Conservation (phyloP, 2,797 vertebrate genomes). For the Sphaeramia orbicularis region DNA sequence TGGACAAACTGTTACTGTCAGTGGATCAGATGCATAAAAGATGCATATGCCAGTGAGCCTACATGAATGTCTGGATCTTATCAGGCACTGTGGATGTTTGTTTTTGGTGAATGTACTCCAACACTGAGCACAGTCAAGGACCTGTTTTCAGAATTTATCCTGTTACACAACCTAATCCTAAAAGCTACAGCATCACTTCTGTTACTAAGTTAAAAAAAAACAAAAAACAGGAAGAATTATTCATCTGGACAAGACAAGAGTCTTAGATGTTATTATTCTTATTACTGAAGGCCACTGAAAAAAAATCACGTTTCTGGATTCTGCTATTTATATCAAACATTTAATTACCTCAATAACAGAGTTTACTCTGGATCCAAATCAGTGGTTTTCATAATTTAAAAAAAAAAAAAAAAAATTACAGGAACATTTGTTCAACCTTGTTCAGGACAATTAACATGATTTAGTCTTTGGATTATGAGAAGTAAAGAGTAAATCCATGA, state of each 20-base stretch:
- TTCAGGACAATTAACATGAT: constrained; percentile 50
- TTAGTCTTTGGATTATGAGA: constrained; percentile 23
- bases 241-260: constrained; percentile 27
- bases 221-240: constrained; percentile 32
- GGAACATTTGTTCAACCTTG: constrained; percentile 65
- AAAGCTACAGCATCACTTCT: constrained; percentile 46
- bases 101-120: constrained; percentile 55
- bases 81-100: constrained; percentile 51
- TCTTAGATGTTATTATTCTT: constrained; percentile 15
- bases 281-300: constrained; percentile 15
- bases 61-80: constrained; percentile 39
- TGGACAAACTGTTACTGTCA: constrained; percentile 59
- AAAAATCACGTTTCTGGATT: neutral
- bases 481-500: constrained; percentile 75
- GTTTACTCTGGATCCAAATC: constrained; percentile 12
- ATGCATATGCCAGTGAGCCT: constrained; percentile 32
- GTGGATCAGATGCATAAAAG: constrained; percentile 47
- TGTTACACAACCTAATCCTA: constrained; percentile 78
- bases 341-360: too few species aligned
- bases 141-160: constrained; percentile 69
- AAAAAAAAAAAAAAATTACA: too few species aligned
- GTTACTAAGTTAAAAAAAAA: constrained; percentile 32
- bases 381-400: too few species aligned
- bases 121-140: constrained; percentile 58
- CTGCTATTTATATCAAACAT: neutral